phyloP scores from a whole-genome alignment of 2,797 vertebrate genomes.

The Neosalanx taihuensis region DNA sequence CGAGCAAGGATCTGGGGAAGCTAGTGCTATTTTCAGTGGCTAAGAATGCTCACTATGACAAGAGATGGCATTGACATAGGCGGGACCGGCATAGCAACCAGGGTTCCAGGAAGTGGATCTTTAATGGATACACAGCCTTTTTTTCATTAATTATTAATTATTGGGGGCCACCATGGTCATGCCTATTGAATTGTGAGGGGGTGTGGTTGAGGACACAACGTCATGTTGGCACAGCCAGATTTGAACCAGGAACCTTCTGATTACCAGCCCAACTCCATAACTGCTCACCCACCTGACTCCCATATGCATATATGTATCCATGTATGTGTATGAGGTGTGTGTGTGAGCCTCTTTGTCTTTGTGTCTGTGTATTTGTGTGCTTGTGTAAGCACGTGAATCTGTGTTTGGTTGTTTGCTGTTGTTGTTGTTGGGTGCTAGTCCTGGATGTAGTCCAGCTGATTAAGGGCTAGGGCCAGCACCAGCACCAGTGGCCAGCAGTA shows the following conservation, averaged over 20 bases:
- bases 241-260: too few relatives aligned
- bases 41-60: conserved; percentile 35
- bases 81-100: conserved; percentile 13
- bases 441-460: background rate
- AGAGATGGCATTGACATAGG: conserved; percentile 10
- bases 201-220: too few relatives aligned
- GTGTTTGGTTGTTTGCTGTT: conserved; percentile 4
- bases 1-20: background rate
- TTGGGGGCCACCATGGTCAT: too few relatives aligned
- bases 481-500: background rate
- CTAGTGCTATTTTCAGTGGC: conserved; percentile 41
- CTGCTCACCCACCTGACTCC: too few relatives aligned
- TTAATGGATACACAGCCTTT: conserved; percentile 11
- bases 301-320: conserved; percentile 1
- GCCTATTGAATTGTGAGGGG: too few relatives aligned
- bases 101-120: conserved; percentile 18
- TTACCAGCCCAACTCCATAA: too few relatives aligned
- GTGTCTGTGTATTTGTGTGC: too few relatives aligned
- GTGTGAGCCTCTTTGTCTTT: conserved; percentile 4
- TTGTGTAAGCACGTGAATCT: too few relatives aligned
- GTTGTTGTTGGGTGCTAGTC: background rate
- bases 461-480: background rate
- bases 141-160: too few relatives aligned
- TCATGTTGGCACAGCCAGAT: too few relatives aligned
- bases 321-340: conserved; percentile 12